Conservation (phyloP, 2,113 vertebrate genomes). For the Oxyura jamaicensis region DNA sequence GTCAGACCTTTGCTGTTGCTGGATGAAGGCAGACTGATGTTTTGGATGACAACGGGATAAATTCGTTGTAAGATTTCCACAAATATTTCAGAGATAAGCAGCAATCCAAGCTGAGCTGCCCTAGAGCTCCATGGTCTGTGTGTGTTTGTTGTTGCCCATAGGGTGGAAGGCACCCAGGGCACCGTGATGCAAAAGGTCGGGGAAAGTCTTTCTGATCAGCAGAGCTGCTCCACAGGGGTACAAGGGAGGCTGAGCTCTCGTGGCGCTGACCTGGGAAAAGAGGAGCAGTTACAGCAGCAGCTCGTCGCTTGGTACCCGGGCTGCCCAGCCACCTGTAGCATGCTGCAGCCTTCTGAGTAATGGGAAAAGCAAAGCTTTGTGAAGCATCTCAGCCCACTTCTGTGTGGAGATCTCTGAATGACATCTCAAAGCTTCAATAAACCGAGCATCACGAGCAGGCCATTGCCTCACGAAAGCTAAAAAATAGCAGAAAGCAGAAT, state of each 20-base stretch:
- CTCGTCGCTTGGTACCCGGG: neutral
- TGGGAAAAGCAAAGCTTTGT: neutral
- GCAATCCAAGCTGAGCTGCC: neutral
- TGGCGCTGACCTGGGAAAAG: neutral
- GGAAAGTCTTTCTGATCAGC: neutral
- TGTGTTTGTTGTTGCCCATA: neutral
- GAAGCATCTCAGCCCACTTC: neutral
- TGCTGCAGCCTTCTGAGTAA: neutral
- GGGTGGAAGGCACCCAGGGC: neutral
- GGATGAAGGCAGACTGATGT: neutral
- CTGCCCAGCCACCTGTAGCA: too few species aligned
- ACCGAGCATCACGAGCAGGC: neutral
- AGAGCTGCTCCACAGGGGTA: accelerated
- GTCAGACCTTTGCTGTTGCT: neutral
- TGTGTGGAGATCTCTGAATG: neutral
- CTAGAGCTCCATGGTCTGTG: neutral
- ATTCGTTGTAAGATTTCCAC: neutral
- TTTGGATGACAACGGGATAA: neutral
- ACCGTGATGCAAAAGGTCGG: too few species aligned
- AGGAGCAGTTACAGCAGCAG: neutral
- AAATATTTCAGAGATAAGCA: neutral
- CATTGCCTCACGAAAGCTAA: too few species aligned
- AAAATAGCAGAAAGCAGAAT: neutral
- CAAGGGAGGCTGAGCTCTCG: neutral
- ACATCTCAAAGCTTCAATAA: neutral